Conservation (phyloP, 2,888 invertebrate genomes). For the Steinernema hermaphroditum region DNA sequence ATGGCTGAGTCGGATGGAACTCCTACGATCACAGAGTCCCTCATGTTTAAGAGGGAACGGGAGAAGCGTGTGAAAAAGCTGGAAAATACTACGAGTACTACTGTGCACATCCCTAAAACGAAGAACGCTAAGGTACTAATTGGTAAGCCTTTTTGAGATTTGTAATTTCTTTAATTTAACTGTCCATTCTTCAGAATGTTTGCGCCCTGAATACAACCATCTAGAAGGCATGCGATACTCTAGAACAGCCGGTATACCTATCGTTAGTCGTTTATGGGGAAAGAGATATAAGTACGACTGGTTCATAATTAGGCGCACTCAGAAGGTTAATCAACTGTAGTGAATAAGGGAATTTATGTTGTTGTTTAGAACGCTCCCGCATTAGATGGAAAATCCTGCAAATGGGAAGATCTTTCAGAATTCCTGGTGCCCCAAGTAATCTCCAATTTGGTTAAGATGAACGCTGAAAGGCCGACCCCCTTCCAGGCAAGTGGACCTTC, state of each 20-base stretch:
- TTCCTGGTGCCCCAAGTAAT: constrained; percentile 21
- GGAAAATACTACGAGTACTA: background rate
- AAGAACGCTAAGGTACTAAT: no score
- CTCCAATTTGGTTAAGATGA: constrained; percentile 20
- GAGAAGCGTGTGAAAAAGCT: constrained; percentile 25
- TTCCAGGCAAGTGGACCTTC: constrained; percentile 26
- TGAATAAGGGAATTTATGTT: background rate
- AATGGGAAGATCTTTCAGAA: constrained; percentile 32
- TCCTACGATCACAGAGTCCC: no score
- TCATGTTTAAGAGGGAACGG: background rate
- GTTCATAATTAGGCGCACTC: constrained; percentile 32
- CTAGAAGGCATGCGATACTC: constrained; percentile 32
- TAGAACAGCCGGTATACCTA: constrained; percentile 25
- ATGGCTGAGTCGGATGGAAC: no score
- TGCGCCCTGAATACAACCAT: constrained; percentile 37
- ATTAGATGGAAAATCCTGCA: background rate
- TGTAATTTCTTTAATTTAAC: no score
- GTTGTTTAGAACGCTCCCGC: constrained; percentile 31
- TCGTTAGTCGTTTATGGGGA: constrained; percentile 32
- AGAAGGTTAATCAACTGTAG: constrained; percentile 21
- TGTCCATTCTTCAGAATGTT: constrained; percentile 38
- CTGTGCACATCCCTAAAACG: background rate
- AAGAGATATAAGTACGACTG: constrained; percentile 35
- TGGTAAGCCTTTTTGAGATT: no score
- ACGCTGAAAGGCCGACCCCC: constrained; percentile 28